Evolutionary conservation across 1,140 invertebrate species (phyloP).

Genomic region (Drosophila nikananu): DNA sequence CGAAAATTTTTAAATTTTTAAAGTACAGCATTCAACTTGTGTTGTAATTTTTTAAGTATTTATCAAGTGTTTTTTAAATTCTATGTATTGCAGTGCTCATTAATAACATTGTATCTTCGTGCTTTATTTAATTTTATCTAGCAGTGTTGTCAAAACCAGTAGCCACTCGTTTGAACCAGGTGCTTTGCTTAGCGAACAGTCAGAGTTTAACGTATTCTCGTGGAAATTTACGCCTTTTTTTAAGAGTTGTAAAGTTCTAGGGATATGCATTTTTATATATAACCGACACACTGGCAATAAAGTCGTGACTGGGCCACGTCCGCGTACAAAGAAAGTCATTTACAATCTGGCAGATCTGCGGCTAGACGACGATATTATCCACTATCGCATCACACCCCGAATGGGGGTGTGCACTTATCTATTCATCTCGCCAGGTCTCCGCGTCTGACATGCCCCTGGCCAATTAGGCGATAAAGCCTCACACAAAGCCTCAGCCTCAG

Average conservation of each 20-base stretch:
- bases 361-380: constrained; percentile 15
- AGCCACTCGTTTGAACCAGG: constrained; percentile 30
- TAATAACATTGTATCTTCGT: neutral
- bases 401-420: constrained; percentile 43
- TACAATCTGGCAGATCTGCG: constrained; percentile 32
- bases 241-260: constrained; percentile 5
- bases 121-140: neutral
- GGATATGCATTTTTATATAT: constrained; percentile 37
- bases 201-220: neutral
- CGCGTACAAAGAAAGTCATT: constrained; percentile 41
- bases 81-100: neutral
- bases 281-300: constrained; percentile 16
- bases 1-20: no score
- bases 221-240: constrained; percentile 42
- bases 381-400: constrained; percentile 14
- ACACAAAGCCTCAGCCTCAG: constrained; percentile 43
- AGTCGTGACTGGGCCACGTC: constrained; percentile 13
- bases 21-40: no score
- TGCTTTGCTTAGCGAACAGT: neutral
- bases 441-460: constrained; percentile 27
- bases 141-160: constrained; percentile 35
- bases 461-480: constrained; percentile 51
- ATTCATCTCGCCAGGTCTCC: constrained; percentile 2
- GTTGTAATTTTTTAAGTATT: no score
- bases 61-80: no score